Evolutionary conservation across 1,140 invertebrate genomes (phyloP).

Genomic region (Heliconius eleuchia): DNA sequence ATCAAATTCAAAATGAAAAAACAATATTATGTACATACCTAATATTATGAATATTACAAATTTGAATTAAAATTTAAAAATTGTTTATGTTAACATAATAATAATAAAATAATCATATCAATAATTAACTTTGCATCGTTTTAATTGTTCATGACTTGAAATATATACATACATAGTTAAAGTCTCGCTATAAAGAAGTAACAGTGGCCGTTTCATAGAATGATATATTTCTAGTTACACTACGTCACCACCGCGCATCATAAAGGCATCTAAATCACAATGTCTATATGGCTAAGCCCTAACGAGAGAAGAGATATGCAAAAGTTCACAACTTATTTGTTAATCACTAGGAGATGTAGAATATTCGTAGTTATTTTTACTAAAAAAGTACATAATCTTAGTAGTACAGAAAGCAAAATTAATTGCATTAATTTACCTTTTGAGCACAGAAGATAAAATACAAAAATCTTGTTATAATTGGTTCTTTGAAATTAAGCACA

Average conservation of each 20-base stretch:
- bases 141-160: slow-evolving; percentile 15
- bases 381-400: slow-evolving; percentile 10
- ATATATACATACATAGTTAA: slow-evolving; percentile 16
- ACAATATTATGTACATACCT: neutral
- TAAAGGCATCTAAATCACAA: slow-evolving; percentile 78
- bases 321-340: slow-evolving; percentile 68
- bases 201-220: slow-evolving; percentile 54
- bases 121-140: neutral
- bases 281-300: slow-evolving; percentile 65
- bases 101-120: neutral
- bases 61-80: neutral
- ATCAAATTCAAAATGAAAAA: neutral
- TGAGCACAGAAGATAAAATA: slow-evolving; percentile 34
- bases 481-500: slow-evolving; percentile 7
- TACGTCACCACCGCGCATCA: slow-evolving; percentile 53
- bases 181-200: slow-evolving; percentile 43
- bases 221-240: slow-evolving; percentile 27
- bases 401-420: slow-evolving; percentile 14
- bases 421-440: slow-evolving; percentile 30
- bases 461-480: slow-evolving; percentile 15
- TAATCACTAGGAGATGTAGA: slow-evolving; percentile 26
- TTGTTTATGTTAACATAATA: too few relatives aligned
- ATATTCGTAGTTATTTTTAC: slow-evolving; percentile 3
- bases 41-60: neutral
- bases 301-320: slow-evolving; percentile 70